A percentile compares a stretch with the other conserved stretches of the same genome.
Evolutionary conservation across 2,113 vertebrate species (phyloP).

Genomic region (Merops nubicus): DNA sequence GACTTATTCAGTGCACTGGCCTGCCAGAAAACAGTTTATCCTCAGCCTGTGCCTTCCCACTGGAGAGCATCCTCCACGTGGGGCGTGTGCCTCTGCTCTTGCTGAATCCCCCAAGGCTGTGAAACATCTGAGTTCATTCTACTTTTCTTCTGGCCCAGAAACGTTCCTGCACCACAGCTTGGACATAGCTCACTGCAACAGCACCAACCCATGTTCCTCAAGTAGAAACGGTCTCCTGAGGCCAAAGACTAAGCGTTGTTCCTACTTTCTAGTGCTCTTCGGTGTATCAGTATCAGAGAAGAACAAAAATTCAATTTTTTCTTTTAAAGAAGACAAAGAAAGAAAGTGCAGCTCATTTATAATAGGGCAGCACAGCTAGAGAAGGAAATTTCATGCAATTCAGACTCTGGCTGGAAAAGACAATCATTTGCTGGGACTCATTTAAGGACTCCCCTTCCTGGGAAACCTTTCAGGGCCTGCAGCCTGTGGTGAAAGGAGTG

Average conservation of each 20-base stretch:
- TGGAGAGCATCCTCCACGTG: rapidly evolving
- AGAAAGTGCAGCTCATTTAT: neutral
- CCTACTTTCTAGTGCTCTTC: neutral
- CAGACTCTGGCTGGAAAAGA: neutral
- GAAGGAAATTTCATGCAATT: neutral
- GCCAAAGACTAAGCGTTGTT: neutral
- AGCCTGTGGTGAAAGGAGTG: neutral
- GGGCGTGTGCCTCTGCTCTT: neutral
- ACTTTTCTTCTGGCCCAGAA: neutral
- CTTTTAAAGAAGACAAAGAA: neutral
- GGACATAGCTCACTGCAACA: neutral
- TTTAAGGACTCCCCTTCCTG: neutral
- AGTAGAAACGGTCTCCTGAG: neutral
- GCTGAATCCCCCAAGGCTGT: neutral
- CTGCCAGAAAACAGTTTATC: neutral
- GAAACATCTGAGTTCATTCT: neutral
- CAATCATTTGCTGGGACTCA: neutral
- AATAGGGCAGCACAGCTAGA: neutral
- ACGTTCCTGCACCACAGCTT: neutral
- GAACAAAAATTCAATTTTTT: neutral
- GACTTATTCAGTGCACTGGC: neutral
- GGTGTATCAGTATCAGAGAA: too few relatives aligned
- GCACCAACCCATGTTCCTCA: neutral
- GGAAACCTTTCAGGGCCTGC: neutral
- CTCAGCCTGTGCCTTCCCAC: neutral